Base-by-base conservation (phyloP, 2,888 invertebrate species). In the Sphaeridia pumilis region DNA sequence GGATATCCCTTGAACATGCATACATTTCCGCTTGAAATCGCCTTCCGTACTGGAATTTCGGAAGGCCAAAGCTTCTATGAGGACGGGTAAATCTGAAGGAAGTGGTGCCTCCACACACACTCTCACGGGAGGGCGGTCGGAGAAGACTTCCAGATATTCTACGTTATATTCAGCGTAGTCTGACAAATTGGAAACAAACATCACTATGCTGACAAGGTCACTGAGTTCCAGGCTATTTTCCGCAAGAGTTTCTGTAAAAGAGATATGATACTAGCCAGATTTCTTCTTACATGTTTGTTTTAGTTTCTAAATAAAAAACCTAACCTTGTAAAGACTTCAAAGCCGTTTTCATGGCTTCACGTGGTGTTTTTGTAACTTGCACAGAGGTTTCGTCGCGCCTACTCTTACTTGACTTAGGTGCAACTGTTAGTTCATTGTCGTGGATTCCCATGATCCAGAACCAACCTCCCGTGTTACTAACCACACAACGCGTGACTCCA, bases 1-100 rank as follows among this genome's bases (percentile, higher is more conserved):
- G 26, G 92, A 93, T 66, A 93, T 81, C 58, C 92, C 85, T 72
- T 93, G 93, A 38, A 94, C 90, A 70, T 94, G 93, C 85, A 93
- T 86, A 4, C 86, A 87, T 58, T 82, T 76, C 55, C 85, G 53
- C 14, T 52, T 78, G 55, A 59, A 59, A 22, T 54, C 53, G 14
- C 54, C 44, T 26, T 58, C 46, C n/a, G 20, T 27, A 43, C 43
- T 49, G 27, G 21, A 24, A 25, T 51, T 51, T 59, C 69, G 74
- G 72, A 76, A 81, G 24, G 81, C 81, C 49, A 85, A 76, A 52
- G 83, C 87, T 67, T 87, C 87, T 66, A 89, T 72, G 55, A 85
- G 76, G 47, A 88, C 77, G 57, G 87, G 86, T 46, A 81, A 79
- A 62, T 80, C 76, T 36, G 71, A 71, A 22, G 82, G 79, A 60